Evolutionary conservation across 2,888 invertebrate genomes (phyloP).

Genomic region (Spicauda simplicius): DNA sequence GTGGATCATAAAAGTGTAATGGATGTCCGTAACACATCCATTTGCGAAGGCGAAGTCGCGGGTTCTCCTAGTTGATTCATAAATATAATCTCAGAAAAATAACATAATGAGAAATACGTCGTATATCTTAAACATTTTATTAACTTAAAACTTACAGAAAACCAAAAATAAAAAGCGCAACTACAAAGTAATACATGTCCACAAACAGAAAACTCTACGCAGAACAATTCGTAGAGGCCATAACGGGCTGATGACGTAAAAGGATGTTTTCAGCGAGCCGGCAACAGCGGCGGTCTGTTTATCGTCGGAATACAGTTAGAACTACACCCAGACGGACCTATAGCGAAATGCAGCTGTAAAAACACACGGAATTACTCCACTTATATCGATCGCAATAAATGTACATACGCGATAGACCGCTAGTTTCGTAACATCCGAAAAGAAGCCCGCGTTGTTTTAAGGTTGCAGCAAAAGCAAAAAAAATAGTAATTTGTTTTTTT

Average conservation of each 20-base stretch:
- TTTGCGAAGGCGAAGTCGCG: no score
- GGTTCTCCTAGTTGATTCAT: no score
- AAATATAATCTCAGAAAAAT: no score
- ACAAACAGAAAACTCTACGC: constrained; percentile 46
- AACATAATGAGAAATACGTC: not conserved
- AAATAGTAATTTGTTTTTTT: no score
- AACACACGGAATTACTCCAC: constrained; percentile 72
- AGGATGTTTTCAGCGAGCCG: constrained; percentile 83
- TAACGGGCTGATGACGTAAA: constrained; percentile 81
- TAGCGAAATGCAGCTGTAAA: constrained; percentile 79
- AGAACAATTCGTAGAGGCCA: constrained; percentile 61
- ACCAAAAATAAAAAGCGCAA: constrained; percentile 19
- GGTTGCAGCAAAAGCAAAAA: no score
- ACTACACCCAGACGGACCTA: constrained; percentile 71
- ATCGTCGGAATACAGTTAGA: constrained; percentile 77
- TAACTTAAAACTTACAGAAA: not conserved
- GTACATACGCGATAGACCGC: constrained; percentile 58
- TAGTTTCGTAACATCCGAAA: constrained; percentile 50
- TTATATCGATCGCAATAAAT: constrained; percentile 63
- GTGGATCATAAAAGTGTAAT: no score
- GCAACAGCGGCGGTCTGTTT: constrained; percentile 80
- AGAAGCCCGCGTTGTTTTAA: not conserved
- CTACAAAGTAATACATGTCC: constrained; percentile 34
- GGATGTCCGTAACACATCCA: no score
- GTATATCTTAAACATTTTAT: not conserved